phyloP scores from a whole-genome alignment of 1,140 invertebrate genomes.

The Psilanteris sp. region DNA sequence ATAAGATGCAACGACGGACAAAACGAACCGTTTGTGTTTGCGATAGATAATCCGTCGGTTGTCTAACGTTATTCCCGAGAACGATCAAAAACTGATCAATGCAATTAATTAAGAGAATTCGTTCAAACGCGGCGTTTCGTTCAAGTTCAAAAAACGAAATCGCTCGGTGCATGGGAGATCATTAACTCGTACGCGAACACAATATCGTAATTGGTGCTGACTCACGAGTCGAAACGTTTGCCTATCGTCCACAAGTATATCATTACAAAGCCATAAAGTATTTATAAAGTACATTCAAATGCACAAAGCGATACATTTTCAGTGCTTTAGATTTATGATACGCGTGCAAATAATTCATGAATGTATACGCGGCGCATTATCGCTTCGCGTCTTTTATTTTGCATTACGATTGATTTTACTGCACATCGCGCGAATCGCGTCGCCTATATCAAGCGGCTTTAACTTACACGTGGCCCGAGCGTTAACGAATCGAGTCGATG shows the following conservation, averaged over 20 bases:
- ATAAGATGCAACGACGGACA: conserved; percentile 21
- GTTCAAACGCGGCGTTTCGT: too few relatives aligned
- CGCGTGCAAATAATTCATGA: conserved; percentile 37
- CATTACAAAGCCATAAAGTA: conserved; percentile 41
- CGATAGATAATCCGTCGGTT: not conserved
- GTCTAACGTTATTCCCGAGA: not conserved
- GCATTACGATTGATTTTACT: conserved; percentile 38
- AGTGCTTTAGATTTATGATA: conserved; percentile 37
- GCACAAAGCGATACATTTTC: conserved; percentile 19
- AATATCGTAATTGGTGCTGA: conserved; percentile 35
- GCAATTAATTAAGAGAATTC: too few relatives aligned
- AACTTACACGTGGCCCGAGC: conserved; percentile 39
- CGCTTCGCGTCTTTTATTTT: conserved; percentile 38
- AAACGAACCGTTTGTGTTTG: conserved; percentile 4
- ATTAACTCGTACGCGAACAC: conserved; percentile 25
- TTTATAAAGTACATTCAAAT: conserved; percentile 28
- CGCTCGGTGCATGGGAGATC: conserved; percentile 6
- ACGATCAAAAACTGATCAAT: too few relatives aligned
- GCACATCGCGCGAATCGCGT: conserved; percentile 6
- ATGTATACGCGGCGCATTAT: conserved; percentile 33
- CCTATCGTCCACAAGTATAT: conserved; percentile 19
- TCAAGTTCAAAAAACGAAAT: not conserved
- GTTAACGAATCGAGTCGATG: not conserved
- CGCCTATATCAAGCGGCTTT: conserved; percentile 11
- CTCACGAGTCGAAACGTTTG: conserved; percentile 14